Evolutionary conservation across 2,113 vertebrate genomes (phyloP), one percentile per base, ranked within the genome.

Genomic region (Neodon shergylaensis): DNA sequence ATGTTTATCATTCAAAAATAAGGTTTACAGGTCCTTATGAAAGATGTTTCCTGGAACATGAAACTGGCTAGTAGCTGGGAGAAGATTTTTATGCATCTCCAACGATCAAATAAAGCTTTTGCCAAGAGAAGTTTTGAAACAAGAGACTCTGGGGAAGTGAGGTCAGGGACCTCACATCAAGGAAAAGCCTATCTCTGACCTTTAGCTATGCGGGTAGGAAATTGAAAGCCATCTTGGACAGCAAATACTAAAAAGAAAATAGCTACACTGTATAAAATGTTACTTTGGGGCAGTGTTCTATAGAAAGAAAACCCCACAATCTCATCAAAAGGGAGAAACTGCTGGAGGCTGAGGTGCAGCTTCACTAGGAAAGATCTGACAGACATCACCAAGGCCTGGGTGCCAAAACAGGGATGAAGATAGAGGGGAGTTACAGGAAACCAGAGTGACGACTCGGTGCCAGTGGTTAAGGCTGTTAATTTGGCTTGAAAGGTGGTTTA

Each of bases 401-500:
- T 9, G 2, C 85, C 8, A 0, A 2, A 44, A 58, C 8, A 21
- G 4, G 42, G 21, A 19, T 7, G 49, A 22, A 54, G 33, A 16
- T 0, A 4, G 44, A 73, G 52, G 39, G 84, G 61, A 79, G 81
- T 31, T 84, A 16, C 76, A 88, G 90, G 77, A 92, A 93, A 76
- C 70, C 78, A 61, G 90, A 47, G n/a, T 33, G 81, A 72, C 36
- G 33, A 77, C 79, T 54, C 66, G 84, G 54, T 31, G 70, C 87
- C 88, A 70, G 90, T 88, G 94, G 94, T 88, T 90, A 94, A 94
- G 85, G 88, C 90, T 61, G 85, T 63, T 95, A 76, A 94, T 95
- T 91, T 96, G 94, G 65, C 79, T 94, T 42, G 49, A 90, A 79
- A 92, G 81, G 84, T 63, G 88, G 73, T 77, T 96, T 82, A 72